Conservation (phyloP, 53 echinoderm and acorn worm genomes). For the Zoroaster sp. region DNA sequence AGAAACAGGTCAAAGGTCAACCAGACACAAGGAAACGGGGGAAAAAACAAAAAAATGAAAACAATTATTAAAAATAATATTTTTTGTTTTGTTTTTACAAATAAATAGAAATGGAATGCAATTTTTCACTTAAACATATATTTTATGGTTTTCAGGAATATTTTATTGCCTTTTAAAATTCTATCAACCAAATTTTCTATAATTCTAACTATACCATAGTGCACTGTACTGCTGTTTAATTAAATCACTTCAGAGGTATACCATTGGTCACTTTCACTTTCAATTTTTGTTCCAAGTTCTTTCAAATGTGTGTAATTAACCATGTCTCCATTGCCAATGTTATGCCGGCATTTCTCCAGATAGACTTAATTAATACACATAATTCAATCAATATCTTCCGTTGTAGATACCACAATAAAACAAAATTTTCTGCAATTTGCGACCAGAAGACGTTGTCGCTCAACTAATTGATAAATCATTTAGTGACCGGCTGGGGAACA, state of each 20-base stretch:
- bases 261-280: too few relatives aligned
- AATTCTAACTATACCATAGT: too few relatives aligned
- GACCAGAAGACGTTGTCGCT: neutral
- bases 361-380: conserved; percentile 1
- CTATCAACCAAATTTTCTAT: too few relatives aligned
- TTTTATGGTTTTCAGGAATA: too few relatives aligned
- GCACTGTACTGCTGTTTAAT: too few relatives aligned
- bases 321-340: neutral
- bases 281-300: neutral
- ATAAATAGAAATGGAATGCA: too few relatives aligned
- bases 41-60: neutral
- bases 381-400: conserved; percentile 8
- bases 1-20: neutral
- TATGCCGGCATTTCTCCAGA: neutral
- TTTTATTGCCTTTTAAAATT: too few relatives aligned
- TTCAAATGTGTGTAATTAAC: neutral
- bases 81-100: too few relatives aligned
- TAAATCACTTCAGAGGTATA: too few relatives aligned
- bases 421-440: neutral
- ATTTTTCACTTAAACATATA: too few relatives aligned
- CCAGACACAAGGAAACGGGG: neutral
- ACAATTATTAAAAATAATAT: neutral
- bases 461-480: conserved; percentile 16
- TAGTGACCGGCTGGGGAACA: neutral
- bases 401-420: neutral